Evolutionary conservation across 2,113 vertebrate genomes (phyloP).

Genomic region (Corynorhinus townsendii): DNA sequence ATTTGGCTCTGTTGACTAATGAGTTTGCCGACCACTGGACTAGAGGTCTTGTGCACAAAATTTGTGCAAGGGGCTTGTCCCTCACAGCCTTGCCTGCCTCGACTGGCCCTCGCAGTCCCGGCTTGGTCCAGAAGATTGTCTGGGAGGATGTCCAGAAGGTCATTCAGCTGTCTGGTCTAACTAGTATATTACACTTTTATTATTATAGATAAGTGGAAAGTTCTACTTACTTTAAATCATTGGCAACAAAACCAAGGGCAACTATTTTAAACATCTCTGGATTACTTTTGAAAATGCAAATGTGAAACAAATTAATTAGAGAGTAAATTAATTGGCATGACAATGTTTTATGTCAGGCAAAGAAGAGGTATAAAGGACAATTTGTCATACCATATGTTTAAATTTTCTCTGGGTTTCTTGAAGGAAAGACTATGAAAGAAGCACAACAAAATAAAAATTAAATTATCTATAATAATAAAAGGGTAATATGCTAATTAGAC

Average conservation of each 20-base stretch:
- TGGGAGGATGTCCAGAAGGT: no score
- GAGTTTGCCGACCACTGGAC: no score
- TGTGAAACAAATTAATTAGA: neutral
- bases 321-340: neutral
- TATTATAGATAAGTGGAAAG: neutral
- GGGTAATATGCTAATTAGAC: no score
- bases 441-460: neutral
- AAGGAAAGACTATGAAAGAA: conserved; percentile 17
- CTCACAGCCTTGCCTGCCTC: no score
- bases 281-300: conserved; percentile 16
- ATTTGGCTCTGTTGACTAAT: no score
- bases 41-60: no score
- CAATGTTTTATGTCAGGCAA: neutral
- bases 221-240: conserved; percentile 9
- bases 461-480: neutral
- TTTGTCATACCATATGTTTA: conserved; percentile 3
- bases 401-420: neutral
- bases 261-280: neutral
- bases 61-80: no score
- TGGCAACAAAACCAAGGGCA: neutral
- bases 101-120: no score
- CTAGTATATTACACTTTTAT: no score
- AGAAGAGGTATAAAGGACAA: conserved; percentile 6
- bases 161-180: no score
- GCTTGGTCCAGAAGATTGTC: no score